Evolutionary conservation across 2,113 vertebrate genomes (phyloP), one percentile per base, ranked within the genome.

Genomic region (Orthonyx spaldingii): DNA sequence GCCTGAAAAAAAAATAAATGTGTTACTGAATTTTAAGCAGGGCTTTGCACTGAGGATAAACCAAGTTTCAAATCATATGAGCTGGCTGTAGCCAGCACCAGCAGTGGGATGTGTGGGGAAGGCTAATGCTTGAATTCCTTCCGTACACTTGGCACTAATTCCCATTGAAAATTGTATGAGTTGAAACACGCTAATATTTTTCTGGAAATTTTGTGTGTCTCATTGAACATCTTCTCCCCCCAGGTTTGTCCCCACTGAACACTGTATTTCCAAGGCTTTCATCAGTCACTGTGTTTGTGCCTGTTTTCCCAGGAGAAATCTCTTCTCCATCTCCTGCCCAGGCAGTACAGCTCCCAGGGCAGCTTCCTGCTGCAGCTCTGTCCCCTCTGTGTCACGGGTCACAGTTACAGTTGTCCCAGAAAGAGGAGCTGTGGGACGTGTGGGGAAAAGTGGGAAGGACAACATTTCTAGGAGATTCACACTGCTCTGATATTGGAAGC

Each of bases 31-130:
- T 93, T 96, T 91, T 90, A 90, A 96, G 41, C 47, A 86, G 85
- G 79, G 84, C 82, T 96, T 88, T 95, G 71, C 75, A 69, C 66
- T 44, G 52, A 81, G 76, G 47, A 94, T 95, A 93, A 96, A 94
- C 88, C 68, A 52, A 78, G 26, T 76, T 93, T 90, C 70, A 60
- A 81, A 90, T 91, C 59, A 63, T 37, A 42, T 57, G 80, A 94
- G 69, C 76, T 82, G 47, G 35, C 52, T 91, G 53, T 35, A 84
- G 61, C 33, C 89, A 91, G 76, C 35, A 72, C 59, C 52, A 90
- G 56, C 52, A 56, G 64, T 84, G 33, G 89, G 35, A 50, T 77
- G 22, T 70, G 21, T 63, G 60, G 35, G 44, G 41, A 93, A 50
- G 60, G 56, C 27, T 84, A 89, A 92, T n/a, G 24, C 0, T 3